Evolutionary conservation across 2,797 vertebrate species (phyloP).

Genomic region (Clarias platycephalus): DNA sequence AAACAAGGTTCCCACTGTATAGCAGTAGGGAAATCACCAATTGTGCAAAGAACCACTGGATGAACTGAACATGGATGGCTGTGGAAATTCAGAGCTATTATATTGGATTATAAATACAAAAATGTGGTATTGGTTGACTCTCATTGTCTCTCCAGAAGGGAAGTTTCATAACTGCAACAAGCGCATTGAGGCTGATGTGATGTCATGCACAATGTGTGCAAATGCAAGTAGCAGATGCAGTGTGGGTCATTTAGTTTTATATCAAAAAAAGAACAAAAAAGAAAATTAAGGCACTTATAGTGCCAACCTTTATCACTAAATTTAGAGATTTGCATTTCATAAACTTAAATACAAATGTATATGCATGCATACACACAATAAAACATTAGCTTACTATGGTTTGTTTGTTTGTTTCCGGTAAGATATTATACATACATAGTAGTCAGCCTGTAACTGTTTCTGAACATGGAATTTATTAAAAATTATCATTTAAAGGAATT

Average conservation of each 20-base stretch:
- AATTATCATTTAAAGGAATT: constrained; percentile 63
- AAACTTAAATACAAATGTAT: no score
- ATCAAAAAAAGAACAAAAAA: background rate
- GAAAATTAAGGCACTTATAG: background rate
- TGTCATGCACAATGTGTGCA: background rate
- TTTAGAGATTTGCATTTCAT: no score
- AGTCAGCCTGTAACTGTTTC: constrained; percentile 42
- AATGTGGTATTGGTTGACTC: background rate
- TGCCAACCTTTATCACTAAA: background rate
- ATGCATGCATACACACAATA: no score
- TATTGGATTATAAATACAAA: background rate
- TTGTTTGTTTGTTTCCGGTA: background rate
- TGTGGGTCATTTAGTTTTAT: background rate
- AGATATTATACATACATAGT: background rate
- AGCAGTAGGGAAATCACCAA: background rate
- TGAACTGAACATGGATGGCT: background rate
- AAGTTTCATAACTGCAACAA: background rate
- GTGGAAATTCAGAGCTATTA: constrained; percentile 2
- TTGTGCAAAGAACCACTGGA: background rate
- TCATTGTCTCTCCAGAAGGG: background rate
- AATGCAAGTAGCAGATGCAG: background rate
- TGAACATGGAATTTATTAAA: constrained; percentile 67
- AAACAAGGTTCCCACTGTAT: background rate
- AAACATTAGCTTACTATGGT: no score
- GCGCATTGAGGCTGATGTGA: background rate